Evolutionary conservation across 2,113 vertebrate genomes (phyloP), one percentile per base, ranked within the genome.

Genomic region (Cryptotis parvus): DNA sequence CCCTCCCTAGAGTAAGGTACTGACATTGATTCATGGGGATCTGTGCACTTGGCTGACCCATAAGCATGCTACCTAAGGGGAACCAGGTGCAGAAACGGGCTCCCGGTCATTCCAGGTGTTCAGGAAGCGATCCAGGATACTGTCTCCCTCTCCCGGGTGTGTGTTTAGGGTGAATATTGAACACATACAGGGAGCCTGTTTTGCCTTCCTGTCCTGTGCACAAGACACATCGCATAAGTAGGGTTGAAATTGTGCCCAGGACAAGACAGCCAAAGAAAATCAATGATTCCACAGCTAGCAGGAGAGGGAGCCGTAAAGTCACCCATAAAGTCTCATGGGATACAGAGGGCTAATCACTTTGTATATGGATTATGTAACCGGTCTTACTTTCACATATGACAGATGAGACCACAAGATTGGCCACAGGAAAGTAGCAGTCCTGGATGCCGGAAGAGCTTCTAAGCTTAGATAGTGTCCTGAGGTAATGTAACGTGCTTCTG

Each of bases 11-110:
- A 52, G 66, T 37, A 37, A 91, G 66, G 5, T 37, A 26, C 1
- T 74, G 66, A 27, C n/a, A 84, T 35, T 14, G 45, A 35, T 29
- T 65, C 31, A 55, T 1, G 2, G 29, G 6, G 9, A 49, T 35
- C 4, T 39, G 14, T 39, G n/a, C 11, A 18, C 9, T 14, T 0
- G 15, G 2, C 1, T 4, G 7, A 1, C 22, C 7, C 26, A 1
- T 68, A 37, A 68, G 7, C 4, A 1, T 29, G n/a, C 1, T 33
- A 26, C 6, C 58, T n/a, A 0, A 33, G 22, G 43, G n/a, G 9
- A n/a, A 31, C 12, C 1, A 18, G 18, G 41, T 43, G 63, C 45
- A 49, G 9, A 10, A 49, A 49, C 45, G 45, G 10, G 24, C 43
- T 2, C 2, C 29, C 33, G 11, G 63, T 24, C 4, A 63, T 29